Conservation (phyloP, 2,113 vertebrate genomes). For the Siniperca chuatsi region DNA sequence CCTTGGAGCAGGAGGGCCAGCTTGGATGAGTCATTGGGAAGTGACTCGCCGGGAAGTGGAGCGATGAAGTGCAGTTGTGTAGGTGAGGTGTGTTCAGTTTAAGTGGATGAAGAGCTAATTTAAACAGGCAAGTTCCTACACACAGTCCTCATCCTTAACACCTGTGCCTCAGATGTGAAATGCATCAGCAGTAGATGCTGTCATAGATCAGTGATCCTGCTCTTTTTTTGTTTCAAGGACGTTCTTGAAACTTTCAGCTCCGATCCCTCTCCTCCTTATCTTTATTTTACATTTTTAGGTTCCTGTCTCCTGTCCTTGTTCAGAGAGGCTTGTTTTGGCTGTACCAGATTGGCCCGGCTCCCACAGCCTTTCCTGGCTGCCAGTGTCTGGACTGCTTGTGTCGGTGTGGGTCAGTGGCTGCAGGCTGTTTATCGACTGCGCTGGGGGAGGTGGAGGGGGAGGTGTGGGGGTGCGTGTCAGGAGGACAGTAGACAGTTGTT, state of each 20-base stretch:
- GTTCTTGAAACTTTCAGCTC: slow-evolving; percentile 18
- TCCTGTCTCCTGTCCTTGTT: slow-evolving; percentile 3
- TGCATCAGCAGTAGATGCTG: background rate
- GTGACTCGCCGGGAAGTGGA: slow-evolving; percentile 39
- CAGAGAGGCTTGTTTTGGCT: slow-evolving; percentile 60
- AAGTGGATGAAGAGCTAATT: slow-evolving; percentile 51
- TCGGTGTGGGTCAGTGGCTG: slow-evolving; percentile 73
- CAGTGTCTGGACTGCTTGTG: slow-evolving; percentile 69
- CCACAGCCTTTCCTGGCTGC: slow-evolving; percentile 56
- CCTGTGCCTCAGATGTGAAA: slow-evolving; percentile 24
- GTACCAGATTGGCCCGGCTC: slow-evolving; percentile 59
- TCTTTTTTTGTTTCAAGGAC: background rate
- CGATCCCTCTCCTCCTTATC: background rate
- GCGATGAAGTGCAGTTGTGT: slow-evolving; percentile 40
- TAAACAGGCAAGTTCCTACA: slow-evolving; percentile 25
- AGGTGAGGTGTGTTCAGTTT: slow-evolving; percentile 43
- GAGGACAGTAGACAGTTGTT: slow-evolving; percentile 75
- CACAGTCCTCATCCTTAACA: slow-evolving; percentile 15
- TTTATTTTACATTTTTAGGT: slow-evolving; percentile 19
- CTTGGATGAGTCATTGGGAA: slow-evolving; percentile 55
- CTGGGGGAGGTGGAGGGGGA: slow-evolving; percentile 62
- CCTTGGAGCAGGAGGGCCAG: slow-evolving; percentile 20
- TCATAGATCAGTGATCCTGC: background rate
- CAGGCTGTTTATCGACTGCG: slow-evolving; percentile 67
- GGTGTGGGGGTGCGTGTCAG: slow-evolving; percentile 66